phyloP scores from a whole-genome alignment of 1,140 invertebrate species.

The Zeugodacus cucurbitae region DNA sequence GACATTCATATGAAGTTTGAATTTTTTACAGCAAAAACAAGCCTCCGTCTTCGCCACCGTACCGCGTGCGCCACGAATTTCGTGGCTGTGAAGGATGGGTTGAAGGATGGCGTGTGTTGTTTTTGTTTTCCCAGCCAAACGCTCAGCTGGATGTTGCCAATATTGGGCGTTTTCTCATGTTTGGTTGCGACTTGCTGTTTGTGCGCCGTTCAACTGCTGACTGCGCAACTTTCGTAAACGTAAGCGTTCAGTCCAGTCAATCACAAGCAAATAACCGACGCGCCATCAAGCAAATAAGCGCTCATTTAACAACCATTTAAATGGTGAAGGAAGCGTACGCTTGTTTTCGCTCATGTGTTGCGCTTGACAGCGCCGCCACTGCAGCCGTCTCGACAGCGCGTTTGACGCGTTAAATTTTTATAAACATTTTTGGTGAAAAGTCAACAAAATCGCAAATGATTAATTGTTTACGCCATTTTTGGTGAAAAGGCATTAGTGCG shows the following conservation, averaged over 20 bases:
- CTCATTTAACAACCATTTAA: not conserved
- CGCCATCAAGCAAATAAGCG: not conserved
- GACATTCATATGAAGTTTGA: not conserved
- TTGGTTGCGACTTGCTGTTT: not conserved
- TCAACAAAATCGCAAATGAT: conserved; percentile 32
- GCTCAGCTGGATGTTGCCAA: conserved; percentile 14
- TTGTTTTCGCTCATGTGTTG: not conserved
- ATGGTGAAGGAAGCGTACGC: not conserved
- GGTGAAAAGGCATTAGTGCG: not conserved
- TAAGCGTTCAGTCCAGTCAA: not conserved
- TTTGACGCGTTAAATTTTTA: conserved; percentile 31
- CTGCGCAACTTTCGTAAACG: not conserved
- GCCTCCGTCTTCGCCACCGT: not conserved
- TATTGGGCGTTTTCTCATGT: not conserved
- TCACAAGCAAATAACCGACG: not conserved
- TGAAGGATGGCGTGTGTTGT: not conserved
- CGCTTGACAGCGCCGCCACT: not conserved
- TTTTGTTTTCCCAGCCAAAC: not conserved
- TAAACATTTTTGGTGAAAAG: conserved; percentile 26
- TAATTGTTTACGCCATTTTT: conserved; percentile 12
- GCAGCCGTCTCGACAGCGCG: not conserved
- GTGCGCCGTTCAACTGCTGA: not conserved
- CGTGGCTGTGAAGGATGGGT: not conserved
- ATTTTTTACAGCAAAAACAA: not conserved
- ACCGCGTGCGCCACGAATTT: not conserved